Evolutionary conservation across 2,888 invertebrate genomes (phyloP).

Genomic region (Limnephilus lunatus): DNA sequence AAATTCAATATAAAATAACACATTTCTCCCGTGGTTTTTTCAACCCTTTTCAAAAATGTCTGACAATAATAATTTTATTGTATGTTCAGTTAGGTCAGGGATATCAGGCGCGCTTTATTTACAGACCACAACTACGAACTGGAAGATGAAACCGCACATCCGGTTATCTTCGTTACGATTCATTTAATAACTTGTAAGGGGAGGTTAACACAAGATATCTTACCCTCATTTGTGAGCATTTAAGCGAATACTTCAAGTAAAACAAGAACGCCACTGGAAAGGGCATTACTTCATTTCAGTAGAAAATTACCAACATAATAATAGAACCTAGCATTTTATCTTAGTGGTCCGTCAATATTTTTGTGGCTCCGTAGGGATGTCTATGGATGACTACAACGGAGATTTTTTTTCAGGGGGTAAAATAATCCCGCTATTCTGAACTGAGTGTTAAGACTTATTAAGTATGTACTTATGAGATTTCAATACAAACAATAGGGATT

Average conservation of each 20-base stretch:
- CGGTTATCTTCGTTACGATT: constrained; percentile 58
- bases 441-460: constrained; percentile 12
- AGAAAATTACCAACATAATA: not conserved
- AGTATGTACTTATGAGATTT: constrained; percentile 41
- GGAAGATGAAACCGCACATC: constrained; percentile 48
- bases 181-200: constrained; percentile 51
- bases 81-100: not conserved
- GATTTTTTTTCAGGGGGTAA: constrained; percentile 35
- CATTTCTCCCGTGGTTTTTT: not conserved
- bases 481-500: constrained; percentile 36
- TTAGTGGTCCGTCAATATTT: not conserved
- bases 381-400: not conserved
- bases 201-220: constrained; percentile 16
- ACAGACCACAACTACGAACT: not conserved
- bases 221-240: constrained; percentile 18
- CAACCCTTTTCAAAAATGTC: not conserved
- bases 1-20: not conserved
- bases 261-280: not conserved
- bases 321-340: not conserved
- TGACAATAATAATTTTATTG: not conserved
- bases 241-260: constrained; percentile 2
- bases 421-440: constrained; percentile 37
- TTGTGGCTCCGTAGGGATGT: not conserved
- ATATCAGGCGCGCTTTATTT: not conserved
- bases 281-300: not conserved